These are phyloP conservation scores for Nematopogon swammerdamellus DNA, from an alignment of 2,888 invertebrate species.

Conservation along the genomic window DNA sequence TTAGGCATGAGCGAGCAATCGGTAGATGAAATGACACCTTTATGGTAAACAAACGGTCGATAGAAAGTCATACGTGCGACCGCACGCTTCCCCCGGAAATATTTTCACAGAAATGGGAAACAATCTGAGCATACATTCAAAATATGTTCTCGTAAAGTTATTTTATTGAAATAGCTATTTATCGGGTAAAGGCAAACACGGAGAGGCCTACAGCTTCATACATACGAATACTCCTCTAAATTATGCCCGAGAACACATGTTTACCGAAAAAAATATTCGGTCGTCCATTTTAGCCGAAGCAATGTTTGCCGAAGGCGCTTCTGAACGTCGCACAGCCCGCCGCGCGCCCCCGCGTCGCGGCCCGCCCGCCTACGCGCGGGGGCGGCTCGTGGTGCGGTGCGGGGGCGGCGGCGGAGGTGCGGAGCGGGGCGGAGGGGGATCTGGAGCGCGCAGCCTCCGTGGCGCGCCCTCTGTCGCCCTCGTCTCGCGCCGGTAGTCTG, in stretches of 20 bases:
- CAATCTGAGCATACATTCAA: background rate
- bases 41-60: too few species aligned
- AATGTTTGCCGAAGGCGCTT: background rate
- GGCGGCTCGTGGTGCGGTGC: too few species aligned
- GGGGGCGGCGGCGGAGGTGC: background rate
- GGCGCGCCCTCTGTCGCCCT: background rate
- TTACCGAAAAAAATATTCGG: background rate
- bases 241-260: background rate
- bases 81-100: too few species aligned
- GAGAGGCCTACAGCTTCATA: background rate
- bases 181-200: background rate
- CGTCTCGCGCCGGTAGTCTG: background rate
- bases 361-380: too few species aligned
- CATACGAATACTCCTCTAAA: background rate
- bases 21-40: too few species aligned
- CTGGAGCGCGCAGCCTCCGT: background rate
- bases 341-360: too few species aligned
- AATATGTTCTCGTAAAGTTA: background rate
- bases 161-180: background rate
- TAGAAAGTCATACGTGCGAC: too few species aligned
- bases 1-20: too few species aligned
- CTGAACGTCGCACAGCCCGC: background rate
- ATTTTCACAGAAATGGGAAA: background rate
- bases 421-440: background rate
- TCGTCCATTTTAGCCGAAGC: background rate